A percentile compares a stretch with the other conserved stretches of the same genome.
Evolutionary conservation across 92 coral and sea anemone species (phyloP).

Genomic region (Meandrina meandrites): DNA sequence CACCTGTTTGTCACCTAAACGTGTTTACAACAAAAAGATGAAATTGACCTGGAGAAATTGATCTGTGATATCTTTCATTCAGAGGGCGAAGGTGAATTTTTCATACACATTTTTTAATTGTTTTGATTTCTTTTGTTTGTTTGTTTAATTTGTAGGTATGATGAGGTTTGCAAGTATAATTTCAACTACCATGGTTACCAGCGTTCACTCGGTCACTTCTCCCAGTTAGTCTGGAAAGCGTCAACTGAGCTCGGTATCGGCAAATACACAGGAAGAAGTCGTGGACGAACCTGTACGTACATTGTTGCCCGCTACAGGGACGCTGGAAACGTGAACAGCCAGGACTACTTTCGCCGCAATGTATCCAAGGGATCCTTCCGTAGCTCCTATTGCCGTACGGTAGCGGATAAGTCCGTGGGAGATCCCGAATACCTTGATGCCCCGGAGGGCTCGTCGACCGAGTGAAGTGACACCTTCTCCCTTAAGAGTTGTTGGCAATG

Average conservation of each 20-base stretch:
- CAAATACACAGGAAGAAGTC: conserved; percentile 5
- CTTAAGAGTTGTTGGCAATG: neutral
- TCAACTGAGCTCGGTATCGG: conserved; percentile 38
- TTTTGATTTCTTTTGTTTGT: too few relatives aligned
- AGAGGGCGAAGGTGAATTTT: too few relatives aligned
- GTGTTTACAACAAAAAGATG: too few relatives aligned
- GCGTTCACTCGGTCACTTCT: conserved; percentile 21
- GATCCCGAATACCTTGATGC: conserved; percentile 1
- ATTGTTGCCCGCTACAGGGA: conserved; percentile 38
- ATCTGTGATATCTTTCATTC: too few relatives aligned
- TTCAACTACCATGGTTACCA: conserved; percentile 2
- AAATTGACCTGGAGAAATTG: too few relatives aligned
- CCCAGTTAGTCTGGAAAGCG: conserved; percentile 41
- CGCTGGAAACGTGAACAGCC: conserved; percentile 26
- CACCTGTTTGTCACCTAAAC: too few relatives aligned
- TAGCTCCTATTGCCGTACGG: conserved; percentile 9
- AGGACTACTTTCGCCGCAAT: neutral
- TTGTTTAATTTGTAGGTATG: conserved; percentile 27
- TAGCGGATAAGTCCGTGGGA: neutral
- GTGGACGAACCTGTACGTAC: conserved; percentile 27
- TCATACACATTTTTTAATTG: too few relatives aligned
- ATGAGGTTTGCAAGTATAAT: conserved; percentile 38
- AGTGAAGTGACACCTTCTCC: neutral
- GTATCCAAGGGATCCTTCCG: conserved; percentile 30
- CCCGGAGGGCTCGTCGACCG: neutral